A percentile compares a stretch with the other conserved stretches of the same genome.
Evolutionary conservation across 2,797 vertebrate species (phyloP).

Genomic region (Typhlichthys subterraneus): DNA sequence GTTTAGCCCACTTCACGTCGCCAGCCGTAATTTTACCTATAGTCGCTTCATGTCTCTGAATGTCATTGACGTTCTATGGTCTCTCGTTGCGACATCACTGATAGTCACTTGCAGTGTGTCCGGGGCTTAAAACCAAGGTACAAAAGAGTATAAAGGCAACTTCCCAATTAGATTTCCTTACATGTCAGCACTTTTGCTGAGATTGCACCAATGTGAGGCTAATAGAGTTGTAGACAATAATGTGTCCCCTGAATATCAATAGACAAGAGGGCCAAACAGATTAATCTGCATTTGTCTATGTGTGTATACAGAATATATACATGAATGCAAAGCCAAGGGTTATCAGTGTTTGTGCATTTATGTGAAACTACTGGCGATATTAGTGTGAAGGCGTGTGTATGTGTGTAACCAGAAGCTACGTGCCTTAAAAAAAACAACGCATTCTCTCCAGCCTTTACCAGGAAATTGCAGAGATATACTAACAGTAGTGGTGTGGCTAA

Average conservation of each 20-base stretch:
- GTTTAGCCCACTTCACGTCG: too few species aligned
- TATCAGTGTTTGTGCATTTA: too few species aligned
- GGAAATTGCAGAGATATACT: slow-evolving; percentile 36
- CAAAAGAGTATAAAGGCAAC: background rate
- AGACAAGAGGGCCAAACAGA: slow-evolving; percentile 35
- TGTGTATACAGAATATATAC: background rate
- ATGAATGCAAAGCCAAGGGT: too few species aligned
- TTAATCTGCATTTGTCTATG: slow-evolving; percentile 12
- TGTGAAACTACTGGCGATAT: background rate
- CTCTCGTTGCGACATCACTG: too few species aligned
- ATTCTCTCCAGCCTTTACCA: slow-evolving; percentile 27
- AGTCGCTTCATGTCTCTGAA: too few species aligned
- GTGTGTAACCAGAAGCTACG: slow-evolving; percentile 3
- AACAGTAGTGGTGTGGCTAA: slow-evolving; percentile 24
- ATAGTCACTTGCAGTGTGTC: too few species aligned
- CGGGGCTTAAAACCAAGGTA: too few species aligned
- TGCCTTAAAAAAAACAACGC: slow-evolving; percentile 17
- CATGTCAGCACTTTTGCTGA: slow-evolving; percentile 12
- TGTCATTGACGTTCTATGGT: too few species aligned
- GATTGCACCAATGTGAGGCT: slow-evolving; percentile 20
- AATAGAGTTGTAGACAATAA: slow-evolving; percentile 40
- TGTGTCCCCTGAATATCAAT: slow-evolving; percentile 42
- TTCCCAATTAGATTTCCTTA: slow-evolving; percentile 27
- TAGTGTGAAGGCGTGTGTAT: background rate
- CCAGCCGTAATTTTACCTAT: too few species aligned